Evolutionary conservation across 2,113 vertebrate genomes (phyloP).

Genomic region (Salminus brasiliensis): DNA sequence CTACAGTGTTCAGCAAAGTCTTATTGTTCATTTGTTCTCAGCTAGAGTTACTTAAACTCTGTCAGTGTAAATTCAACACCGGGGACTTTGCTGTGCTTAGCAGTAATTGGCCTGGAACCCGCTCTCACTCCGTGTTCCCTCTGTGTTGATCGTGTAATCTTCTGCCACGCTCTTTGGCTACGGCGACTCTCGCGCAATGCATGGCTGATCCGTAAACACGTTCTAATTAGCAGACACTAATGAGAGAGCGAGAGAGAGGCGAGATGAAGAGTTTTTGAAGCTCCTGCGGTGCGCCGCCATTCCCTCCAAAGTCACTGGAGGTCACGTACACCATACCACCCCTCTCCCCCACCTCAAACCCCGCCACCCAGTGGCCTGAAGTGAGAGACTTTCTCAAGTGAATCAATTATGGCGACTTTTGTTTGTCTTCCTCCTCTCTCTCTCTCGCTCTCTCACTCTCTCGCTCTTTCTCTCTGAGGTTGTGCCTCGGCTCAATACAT

Average conservation of each 20-base stretch:
- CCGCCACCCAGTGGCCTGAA: slow-evolving; percentile 25
- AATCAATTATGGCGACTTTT: slow-evolving; percentile 63
- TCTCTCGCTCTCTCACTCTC: slow-evolving; percentile 50
- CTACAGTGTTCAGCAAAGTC: not conserved
- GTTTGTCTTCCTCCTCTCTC: slow-evolving; percentile 62
- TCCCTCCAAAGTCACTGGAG: slow-evolving; percentile 17
- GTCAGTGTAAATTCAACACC: not conserved
- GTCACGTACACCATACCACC: too few species aligned
- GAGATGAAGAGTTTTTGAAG: slow-evolving; percentile 34
- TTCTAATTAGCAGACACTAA: slow-evolving; percentile 70
- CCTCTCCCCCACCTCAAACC: slow-evolving; percentile 8
- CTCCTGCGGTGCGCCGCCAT: not conserved
- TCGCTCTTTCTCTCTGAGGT: slow-evolving; percentile 75
- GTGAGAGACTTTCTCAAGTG: slow-evolving; percentile 57
- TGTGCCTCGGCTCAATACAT: slow-evolving; percentile 83
- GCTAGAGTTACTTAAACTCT: not conserved
- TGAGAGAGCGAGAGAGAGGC: slow-evolving; percentile 57
- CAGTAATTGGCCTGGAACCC: not conserved
- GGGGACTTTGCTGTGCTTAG: not conserved
- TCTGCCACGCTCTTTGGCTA: slow-evolving; percentile 41
- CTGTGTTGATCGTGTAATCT: slow-evolving; percentile 38
- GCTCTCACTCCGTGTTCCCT: not conserved
- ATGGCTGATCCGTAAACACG: slow-evolving; percentile 61
- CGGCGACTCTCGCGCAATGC: slow-evolving; percentile 43
- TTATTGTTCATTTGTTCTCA: not conserved